Base-by-base conservation (phyloP, 2,797 vertebrate species). In the Thunnus albacares region DNA sequence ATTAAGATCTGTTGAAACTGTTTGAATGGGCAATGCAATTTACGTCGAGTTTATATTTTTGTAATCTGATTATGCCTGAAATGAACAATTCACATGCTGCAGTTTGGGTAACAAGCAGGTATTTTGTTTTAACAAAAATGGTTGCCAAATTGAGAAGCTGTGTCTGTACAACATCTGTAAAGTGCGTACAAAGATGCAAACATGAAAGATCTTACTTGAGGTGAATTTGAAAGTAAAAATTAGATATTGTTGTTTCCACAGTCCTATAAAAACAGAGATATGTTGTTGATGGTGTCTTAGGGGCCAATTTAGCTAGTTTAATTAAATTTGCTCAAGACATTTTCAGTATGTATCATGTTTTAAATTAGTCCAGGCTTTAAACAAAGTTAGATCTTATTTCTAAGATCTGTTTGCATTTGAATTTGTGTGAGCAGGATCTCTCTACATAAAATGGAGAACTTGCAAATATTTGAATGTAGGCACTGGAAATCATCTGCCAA, bases 101-200 rank as follows among this genome's bases (percentile, higher is more conserved):
- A 41, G 28, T 45, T 35, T 63, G 5, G 18, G 15, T 13, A 38
- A 73, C 55, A 45, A 74, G 64, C n/a, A 52, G 6, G 14, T 67
- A 35, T 81, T 79, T 77, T 76, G n/a, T 45, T 68, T 77, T 56
- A 83, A 75, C 71, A 67, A 77, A 67, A 65, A 28, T 49, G 10
- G 53, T 72, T 84, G 70, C 58, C 78, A 84, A 62, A 79, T 66
- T 62, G 9, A 68, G 28, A 58, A 56, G 15, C 20, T 63, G 15
- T 61, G n/a, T 77, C 53, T 57, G 52, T 68, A 53, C n/a, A 71
- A 57, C 49, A 62, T 70, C 79, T 81, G 65, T 24, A 20, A 22
- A 30, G 53, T 17, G 22, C 43, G 22, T 52, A 2, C 28, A 2
- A 61, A 65, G 8, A 57, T 62, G 43, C 6, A 64, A 38, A 38